Evolutionary conservation across 2,888 invertebrate species (phyloP).

Genomic region (Lasioglossum marginatum): DNA sequence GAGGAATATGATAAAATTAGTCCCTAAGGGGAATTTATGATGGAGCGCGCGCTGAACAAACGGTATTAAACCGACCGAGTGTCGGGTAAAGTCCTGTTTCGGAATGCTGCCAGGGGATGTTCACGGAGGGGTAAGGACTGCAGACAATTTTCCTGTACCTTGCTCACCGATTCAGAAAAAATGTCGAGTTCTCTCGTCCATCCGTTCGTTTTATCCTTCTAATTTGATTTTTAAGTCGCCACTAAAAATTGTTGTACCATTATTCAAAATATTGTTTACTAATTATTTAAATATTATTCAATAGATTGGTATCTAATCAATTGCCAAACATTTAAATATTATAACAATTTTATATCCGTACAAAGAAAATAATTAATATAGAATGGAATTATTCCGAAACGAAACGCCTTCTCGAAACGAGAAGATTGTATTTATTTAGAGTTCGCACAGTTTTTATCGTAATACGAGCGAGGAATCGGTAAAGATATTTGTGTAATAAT

Average conservation of each 20-base stretch:
- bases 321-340: too few species aligned
- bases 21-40: constrained; percentile 49
- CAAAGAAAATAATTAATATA: too few species aligned
- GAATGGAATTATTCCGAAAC: too few species aligned
- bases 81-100: constrained; percentile 17
- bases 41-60: constrained; percentile 24
- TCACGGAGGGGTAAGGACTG: not conserved
- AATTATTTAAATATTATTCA: too few species aligned
- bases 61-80: constrained; percentile 27
- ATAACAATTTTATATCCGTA: too few species aligned
- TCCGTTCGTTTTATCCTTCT: not conserved
- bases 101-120: not conserved
- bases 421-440: not conserved
- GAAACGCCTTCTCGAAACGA: too few species aligned
- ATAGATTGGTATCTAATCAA: too few species aligned
- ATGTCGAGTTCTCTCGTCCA: too few species aligned
- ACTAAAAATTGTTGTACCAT: too few species aligned
- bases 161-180: not conserved
- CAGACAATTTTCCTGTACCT: not conserved
- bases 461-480: too few species aligned
- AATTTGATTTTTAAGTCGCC: not conserved
- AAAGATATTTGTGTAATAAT: not conserved
- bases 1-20: constrained; percentile 48
- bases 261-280: too few species aligned
- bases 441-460: not conserved